Percentiles rank a stretch among this genome's conserved stretches.
These are phyloP conservation scores for Drosophila nigromelanica DNA, from an alignment of 1,140 invertebrate genomes.

Conservation along the genomic window DNA sequence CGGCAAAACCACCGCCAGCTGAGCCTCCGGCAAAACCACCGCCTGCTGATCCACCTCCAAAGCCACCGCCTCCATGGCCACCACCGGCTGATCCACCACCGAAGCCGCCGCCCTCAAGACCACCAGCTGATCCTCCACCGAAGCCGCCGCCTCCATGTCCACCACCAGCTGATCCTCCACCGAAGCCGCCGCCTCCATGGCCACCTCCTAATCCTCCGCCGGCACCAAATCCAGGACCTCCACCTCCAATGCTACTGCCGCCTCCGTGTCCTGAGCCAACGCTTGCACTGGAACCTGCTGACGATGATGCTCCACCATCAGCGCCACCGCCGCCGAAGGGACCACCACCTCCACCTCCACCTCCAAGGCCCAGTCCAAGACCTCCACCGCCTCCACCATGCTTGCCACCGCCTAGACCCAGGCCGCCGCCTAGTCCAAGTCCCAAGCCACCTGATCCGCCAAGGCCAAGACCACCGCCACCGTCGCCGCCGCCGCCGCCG, in stretches of 20 bases:
- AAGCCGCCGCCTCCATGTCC: slow-evolving; percentile 5
- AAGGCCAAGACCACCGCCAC: slow-evolving; percentile 32
- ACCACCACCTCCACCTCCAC: slow-evolving; percentile 8
- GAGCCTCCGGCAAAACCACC: neutral
- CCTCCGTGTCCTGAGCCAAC: slow-evolving; percentile 16
- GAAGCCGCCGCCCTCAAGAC: slow-evolving; percentile 3
- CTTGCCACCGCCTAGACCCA: slow-evolving; percentile 30
- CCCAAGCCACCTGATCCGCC: slow-evolving; percentile 8
- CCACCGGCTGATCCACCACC: neutral
- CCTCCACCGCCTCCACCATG: slow-evolving; percentile 32
- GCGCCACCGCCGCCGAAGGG: slow-evolving; percentile 31
- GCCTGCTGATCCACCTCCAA: neutral
- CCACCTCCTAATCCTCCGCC: slow-evolving; percentile 19
- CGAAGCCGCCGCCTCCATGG: slow-evolving; percentile 6
- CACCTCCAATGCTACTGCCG: slow-evolving; percentile 21
- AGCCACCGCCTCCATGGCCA: slow-evolving; percentile 12
- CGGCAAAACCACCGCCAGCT: neutral
- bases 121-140: slow-evolving; percentile 23
- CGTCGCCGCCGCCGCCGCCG: slow-evolving; percentile 37
- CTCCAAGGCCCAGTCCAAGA: slow-evolving; percentile 17
- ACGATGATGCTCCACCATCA: slow-evolving; percentile 18
- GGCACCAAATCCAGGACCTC: slow-evolving; percentile 13
- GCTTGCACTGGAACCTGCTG: slow-evolving; percentile 3
- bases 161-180: neutral
- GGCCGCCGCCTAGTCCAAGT: slow-evolving; percentile 23